These are phyloP conservation scores for Yoshiicerus persimilis DNA, from an alignment of 1,140 invertebrate species.

Conservation along the genomic window DNA sequence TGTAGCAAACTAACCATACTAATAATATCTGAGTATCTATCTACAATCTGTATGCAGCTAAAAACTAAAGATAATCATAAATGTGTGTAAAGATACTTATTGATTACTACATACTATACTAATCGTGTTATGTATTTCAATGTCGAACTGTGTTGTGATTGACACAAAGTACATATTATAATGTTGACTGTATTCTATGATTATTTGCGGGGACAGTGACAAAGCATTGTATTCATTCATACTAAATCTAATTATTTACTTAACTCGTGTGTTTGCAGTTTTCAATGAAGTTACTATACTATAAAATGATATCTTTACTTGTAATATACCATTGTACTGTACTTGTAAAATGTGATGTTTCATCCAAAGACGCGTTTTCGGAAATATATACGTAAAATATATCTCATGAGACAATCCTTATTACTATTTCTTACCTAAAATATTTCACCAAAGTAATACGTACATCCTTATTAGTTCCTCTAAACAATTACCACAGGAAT, in stretches of 20 bases:
- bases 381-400: neutral
- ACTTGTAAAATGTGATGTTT: constrained; percentile 12
- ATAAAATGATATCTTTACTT: neutral
- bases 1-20: neutral
- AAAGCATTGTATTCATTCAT: constrained; percentile 1
- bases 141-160: constrained; percentile 16
- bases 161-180: neutral
- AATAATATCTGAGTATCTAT: neutral
- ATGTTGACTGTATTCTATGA: neutral
- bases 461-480: neutral
- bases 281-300: constrained; percentile 5
- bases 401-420: neutral
- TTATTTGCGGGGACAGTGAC: neutral
- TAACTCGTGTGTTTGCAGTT: neutral
- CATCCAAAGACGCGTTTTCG: constrained; percentile 3
- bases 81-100: neutral
- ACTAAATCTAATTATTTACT: neutral
- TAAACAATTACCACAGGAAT: no score
- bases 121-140: neutral
- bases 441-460: no score
- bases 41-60: neutral
- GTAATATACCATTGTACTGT: neutral
- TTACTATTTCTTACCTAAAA: neutral
- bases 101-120: neutral
- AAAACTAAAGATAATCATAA: neutral